These are phyloP conservation scores for Mugil cephalus DNA, from an alignment of 2,113 vertebrate species.

Conservation along the genomic window DNA sequence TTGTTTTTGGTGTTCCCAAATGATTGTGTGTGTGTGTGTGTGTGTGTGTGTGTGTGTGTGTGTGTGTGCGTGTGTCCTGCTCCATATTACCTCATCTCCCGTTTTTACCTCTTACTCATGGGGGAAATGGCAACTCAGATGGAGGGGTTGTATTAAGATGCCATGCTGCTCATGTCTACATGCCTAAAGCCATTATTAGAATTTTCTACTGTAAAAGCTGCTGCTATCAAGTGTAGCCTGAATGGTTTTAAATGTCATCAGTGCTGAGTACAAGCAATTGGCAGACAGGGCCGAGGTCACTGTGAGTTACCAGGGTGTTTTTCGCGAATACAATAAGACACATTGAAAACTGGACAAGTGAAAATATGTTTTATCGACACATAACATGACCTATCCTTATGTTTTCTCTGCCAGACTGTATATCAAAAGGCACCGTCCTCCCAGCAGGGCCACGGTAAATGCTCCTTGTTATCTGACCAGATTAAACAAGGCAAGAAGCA, in stretches of 20 bases:
- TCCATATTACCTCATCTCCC: no score
- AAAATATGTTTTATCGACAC: neutral
- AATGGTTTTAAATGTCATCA: neutral
- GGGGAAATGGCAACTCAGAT: no score
- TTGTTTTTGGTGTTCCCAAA: no score
- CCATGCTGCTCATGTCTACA: no score
- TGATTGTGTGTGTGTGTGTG: no score
- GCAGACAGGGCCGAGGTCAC: neutral
- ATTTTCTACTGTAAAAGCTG: neutral
- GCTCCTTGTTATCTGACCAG: constrained; percentile 59
- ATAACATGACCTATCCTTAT: constrained; percentile 3
- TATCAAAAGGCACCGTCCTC: constrained; percentile 19
- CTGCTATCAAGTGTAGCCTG: neutral
- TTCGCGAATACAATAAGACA: neutral
- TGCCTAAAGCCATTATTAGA: no score
- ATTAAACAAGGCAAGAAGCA: constrained; percentile 52
- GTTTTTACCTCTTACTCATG: no score
- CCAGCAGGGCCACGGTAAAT: constrained; percentile 25
- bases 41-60: no score
- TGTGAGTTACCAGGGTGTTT: neutral
- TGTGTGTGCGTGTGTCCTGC: no score
- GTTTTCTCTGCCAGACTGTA: neutral
- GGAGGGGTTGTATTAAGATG: no score
- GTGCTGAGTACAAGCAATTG: neutral
- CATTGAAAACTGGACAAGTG: neutral